Conservation (phyloP, 2,113 vertebrate species). For the Chiloscyllium plagiosum region DNA sequence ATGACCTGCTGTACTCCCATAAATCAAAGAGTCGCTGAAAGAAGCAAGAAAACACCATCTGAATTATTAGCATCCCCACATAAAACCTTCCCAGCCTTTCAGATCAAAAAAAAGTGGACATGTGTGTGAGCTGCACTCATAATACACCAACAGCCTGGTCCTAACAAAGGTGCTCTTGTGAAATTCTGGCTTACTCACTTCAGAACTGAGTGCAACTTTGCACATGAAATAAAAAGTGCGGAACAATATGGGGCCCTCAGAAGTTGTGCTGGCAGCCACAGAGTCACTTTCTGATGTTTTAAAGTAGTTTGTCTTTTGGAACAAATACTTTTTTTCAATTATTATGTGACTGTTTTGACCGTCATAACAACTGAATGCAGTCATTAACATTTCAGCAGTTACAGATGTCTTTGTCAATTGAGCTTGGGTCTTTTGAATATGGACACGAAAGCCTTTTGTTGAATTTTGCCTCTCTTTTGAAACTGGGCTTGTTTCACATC, state of each 20-base stretch:
- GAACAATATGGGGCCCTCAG: background rate
- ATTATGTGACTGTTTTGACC: constrained; percentile 9
- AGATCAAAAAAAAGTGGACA: constrained; percentile 22
- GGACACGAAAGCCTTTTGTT: constrained; percentile 31
- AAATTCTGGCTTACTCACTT: background rate
- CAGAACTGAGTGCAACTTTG: constrained; percentile 1
- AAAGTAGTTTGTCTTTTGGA: constrained; percentile 1
- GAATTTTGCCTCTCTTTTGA: background rate
- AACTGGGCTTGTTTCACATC: background rate
- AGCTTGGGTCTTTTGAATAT: constrained; percentile 6
- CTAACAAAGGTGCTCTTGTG: constrained; percentile 32
- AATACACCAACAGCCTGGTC: background rate
- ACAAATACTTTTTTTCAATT: background rate
- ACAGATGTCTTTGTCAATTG: constrained; percentile 29
- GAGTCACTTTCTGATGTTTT: background rate
- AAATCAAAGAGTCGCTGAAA: constrained; percentile 27
- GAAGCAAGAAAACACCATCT: constrained; percentile 22
- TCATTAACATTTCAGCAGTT: constrained; percentile 25
- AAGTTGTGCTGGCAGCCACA: background rate
- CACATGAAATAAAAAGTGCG: background rate
- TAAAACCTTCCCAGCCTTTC: constrained; percentile 9
- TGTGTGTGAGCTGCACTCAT: background rate
- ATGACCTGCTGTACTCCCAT: constrained; percentile 23
- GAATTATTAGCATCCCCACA: constrained; percentile 35
- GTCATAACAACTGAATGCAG: background rate